Percentiles rank a stretch among this genome's conserved stretches.
Conservation (phyloP, 2,888 invertebrate genomes). For the Hesperia comma region DNA sequence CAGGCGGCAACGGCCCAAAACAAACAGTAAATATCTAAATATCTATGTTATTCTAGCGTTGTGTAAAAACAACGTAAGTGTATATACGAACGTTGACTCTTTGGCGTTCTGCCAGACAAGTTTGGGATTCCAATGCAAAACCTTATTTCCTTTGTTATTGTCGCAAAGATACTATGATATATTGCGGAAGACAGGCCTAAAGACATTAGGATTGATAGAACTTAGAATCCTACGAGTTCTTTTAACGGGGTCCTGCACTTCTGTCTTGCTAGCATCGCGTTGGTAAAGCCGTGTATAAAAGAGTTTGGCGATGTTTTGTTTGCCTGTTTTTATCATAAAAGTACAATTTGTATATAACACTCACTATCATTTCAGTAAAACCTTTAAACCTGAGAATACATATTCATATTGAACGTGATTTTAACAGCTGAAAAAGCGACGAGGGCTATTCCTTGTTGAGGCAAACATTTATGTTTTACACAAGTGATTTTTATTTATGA, state of each 20-base stretch:
- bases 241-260: neutral
- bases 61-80: slow-evolving; percentile 51
- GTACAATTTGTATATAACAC: too few species aligned
- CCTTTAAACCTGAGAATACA: too few species aligned
- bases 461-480: too few species aligned
- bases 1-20: slow-evolving; percentile 56
- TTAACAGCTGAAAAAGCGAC: too few species aligned
- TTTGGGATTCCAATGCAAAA: slow-evolving; percentile 50
- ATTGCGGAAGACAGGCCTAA: slow-evolving; percentile 25
- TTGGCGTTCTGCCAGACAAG: slow-evolving; percentile 33
- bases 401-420: too few species aligned
- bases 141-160: slow-evolving; percentile 64
- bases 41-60: slow-evolving; percentile 56
- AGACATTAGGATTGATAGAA: neutral
- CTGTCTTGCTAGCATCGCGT: neutral
- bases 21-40: slow-evolving; percentile 51
- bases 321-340: too few species aligned
- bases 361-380: too few species aligned
- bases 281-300: too few species aligned
- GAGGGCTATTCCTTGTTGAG: too few species aligned
- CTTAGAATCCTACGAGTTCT: neutral
- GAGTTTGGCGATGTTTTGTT: too few species aligned
- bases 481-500: too few species aligned
- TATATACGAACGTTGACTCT: slow-evolving; percentile 29
- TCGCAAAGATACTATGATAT: slow-evolving; percentile 48